Base-by-base conservation (phyloP, 2,888 invertebrate species). In the Andrena camellia region DNA sequence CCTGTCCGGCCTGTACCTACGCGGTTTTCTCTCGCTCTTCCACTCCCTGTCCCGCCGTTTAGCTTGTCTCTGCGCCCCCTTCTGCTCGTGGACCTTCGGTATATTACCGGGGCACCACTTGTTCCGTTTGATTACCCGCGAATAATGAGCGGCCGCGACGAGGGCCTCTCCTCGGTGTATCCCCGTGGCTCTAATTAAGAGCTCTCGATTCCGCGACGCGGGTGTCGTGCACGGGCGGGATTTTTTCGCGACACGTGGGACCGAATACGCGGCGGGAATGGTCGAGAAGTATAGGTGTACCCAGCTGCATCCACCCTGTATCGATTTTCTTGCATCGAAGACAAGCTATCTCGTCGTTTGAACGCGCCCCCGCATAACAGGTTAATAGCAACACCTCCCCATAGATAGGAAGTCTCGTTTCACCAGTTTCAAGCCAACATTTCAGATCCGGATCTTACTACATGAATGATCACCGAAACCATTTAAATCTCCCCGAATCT, bases 51-150 rank as follows among this genome's bases (percentile, higher is more conserved):
- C 20, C 35, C 48, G 42, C 54, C 72, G 62, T 35, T 67, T 20
- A 35, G 31, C 57, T 77, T 77, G 71, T 81, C 68, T 69, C 75
- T 8, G 64, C 60, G 70, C 60, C 80, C 72, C 70, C 69, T 81
- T 69, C 66, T 31, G 35, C 74, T 63, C 73, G 42, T 35, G 60
- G 78, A 80, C 70, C 52, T 52, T 57, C 63, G 26, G 17, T 71
- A 66, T 77, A 84, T 81, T 81, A 86, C 68, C 64, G 20, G 52
- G 73, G 8, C 73, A 59, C 62, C 75, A 68, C 78, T 77, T 84
- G 85, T 83, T 84, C 81, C 86, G 76, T 81, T 86, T 86, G 86
- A 86, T 86, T 86, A 78, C 73, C 78, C 64, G 78, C 80, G 83
- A 78, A 81, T 84, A 84, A 86, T 74, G 78, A 78, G 60, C 31